phyloP scores from a whole-genome alignment of 2,888 invertebrate species.

The Hirtodrosophila trivittata region DNA sequence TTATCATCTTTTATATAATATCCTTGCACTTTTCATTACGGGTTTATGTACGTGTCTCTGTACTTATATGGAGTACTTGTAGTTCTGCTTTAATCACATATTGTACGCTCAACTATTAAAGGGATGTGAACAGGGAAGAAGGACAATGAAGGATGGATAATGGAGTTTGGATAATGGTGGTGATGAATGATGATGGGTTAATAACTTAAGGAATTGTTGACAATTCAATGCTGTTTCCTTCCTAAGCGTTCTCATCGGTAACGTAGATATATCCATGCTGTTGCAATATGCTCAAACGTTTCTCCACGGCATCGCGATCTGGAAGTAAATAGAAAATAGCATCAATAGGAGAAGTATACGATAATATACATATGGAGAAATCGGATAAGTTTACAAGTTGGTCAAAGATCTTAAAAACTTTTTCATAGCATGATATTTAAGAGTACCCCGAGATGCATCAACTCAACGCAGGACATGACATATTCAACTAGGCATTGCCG shows the following conservation, averaged over 20 bases:
- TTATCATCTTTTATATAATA: no score
- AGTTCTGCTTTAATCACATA: conserved; percentile 75
- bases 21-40: conserved; percentile 3
- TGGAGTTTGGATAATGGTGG: not conserved
- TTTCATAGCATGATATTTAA: no score
- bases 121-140: no score
- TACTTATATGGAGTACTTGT: conserved; percentile 45
- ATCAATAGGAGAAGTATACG: not conserved
- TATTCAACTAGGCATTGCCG: no score
- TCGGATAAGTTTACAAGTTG: no score
- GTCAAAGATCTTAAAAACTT: no score
- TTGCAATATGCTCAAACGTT: conserved; percentile 93
- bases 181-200: conserved; percentile 34
- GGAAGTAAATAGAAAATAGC: conserved; percentile 65
- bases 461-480: no score
- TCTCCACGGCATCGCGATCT: conserved; percentile 99
- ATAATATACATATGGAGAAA: no score
- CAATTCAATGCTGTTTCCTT: conserved; percentile 36
- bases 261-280: conserved; percentile 90
- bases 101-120: conserved; percentile 68
- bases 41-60: conserved; percentile 40
- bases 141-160: no score
- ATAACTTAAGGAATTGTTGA: conserved; percentile 77
- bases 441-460: no score
- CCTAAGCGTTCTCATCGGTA: conserved; percentile 85